These are phyloP conservation scores for Tragelaphus oryx DNA, from an alignment of 2,797 vertebrate genomes.

Conservation along the genomic window DNA sequence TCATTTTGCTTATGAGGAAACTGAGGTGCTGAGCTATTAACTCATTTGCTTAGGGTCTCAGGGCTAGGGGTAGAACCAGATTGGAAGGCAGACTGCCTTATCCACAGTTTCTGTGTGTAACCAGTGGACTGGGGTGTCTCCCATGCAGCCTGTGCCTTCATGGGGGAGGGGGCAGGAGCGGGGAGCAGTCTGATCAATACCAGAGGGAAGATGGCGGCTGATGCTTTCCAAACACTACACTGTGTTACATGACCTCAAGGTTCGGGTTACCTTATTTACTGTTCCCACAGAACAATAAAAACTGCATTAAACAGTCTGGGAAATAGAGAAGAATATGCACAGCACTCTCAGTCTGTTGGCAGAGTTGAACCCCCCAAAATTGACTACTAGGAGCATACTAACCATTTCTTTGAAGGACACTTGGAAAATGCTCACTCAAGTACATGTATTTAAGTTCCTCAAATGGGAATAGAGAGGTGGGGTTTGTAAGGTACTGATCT, in stretches of 20 bases:
- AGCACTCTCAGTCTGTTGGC: neutral
- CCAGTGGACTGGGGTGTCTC: neutral
- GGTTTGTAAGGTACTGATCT: neutral
- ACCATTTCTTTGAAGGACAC: neutral
- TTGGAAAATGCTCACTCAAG: neutral
- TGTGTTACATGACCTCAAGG: neutral
- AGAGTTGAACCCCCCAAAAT: neutral
- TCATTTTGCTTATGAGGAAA: neutral
- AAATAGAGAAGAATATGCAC: neutral
- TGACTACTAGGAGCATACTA: neutral
- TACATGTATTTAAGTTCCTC: neutral
- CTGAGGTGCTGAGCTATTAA: neutral
- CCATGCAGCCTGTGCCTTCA: neutral
- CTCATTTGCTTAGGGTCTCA: neutral
- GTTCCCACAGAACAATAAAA: neutral
- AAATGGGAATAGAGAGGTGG: neutral
- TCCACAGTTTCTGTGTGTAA: neutral
- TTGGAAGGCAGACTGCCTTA: neutral
- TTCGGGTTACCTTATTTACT: neutral
- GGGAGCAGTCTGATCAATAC: neutral
- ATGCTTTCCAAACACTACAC: neutral
- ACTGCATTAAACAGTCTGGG: neutral
- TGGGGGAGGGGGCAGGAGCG: neutral
- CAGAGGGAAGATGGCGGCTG: neutral
- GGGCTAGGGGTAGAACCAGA: neutral